Base-by-base conservation (phyloP, 2,797 vertebrate species). In the Rhabdophis nuchalis region DNA sequence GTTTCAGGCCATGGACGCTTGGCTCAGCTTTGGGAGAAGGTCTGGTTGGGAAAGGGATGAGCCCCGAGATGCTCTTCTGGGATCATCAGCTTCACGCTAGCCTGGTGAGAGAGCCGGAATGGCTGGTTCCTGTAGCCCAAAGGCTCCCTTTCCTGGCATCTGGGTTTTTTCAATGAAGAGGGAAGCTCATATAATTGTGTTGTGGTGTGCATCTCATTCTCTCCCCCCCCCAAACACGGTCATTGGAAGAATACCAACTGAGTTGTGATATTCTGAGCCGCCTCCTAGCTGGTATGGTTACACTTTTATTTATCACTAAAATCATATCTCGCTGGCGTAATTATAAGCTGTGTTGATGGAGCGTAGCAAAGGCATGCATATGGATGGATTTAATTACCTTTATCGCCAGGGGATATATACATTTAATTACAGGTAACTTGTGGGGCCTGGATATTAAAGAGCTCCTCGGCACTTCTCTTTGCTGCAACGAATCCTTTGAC, bases 381-480 rank as follows among this genome's bases (percentile, higher is more conserved):
- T 7, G 5, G 18, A 50, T 23, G 11, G 11, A 25, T 89, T 53
- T 88, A 88, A 61, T 88, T 89, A 72, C 18, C 20, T 36, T 36
- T 54, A 32, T 72, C 32, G 25, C 88, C 61, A 72, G 50, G 29
- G 29, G 61, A 12, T 68, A 89, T 88, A 41, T 36, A 58, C 25
- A 61, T 89, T 89, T 89, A 64, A 64, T 89, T 89, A 64, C 41
- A 61, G 41, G 13, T 86, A 61, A 23, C 27, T 60, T 20, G 27
- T 58, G 16, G 13, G 14, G 4, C 41, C 41, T 82, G 36, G 91
- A 50, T 14, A 7, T 50, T 57, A 41, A 86, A 54, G 0, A 56
- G 4, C 14, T 36, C 52, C 18, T 50, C 36, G 77, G 85, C 20
- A 92, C 93, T 94, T 93, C 29, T 86, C 85, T 85, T 90, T 85